phyloP scores from a whole-genome alignment of 2,888 invertebrate genomes.

The Slavum lentiscoides region DNA sequence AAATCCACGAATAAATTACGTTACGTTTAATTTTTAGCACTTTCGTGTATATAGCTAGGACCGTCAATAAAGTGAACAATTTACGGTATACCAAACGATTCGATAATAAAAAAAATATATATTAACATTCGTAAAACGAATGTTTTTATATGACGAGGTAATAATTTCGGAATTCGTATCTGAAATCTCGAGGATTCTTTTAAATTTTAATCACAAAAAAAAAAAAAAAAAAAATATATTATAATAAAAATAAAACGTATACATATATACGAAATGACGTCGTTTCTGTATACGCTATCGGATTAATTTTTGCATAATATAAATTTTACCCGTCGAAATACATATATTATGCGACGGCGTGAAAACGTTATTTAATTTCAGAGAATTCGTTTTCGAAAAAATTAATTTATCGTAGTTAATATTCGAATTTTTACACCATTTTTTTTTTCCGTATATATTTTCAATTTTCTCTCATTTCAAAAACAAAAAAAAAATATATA shows the following conservation, averaged over 20 bases:
- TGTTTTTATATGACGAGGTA: conserved; percentile 21
- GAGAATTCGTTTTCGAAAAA: no score
- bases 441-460: neutral
- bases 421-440: no score
- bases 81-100: conserved; percentile 24
- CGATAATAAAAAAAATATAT: conserved; percentile 1
- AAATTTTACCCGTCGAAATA: neutral
- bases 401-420: no score
- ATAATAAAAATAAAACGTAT: conserved; percentile 15
- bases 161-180: conserved; percentile 21
- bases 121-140: conserved; percentile 32
- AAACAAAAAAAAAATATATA: neutral
- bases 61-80: conserved; percentile 31
- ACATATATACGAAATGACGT: neutral
- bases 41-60: neutral
- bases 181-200: conserved; percentile 15
- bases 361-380: neutral
- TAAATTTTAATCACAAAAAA: conserved; percentile 27
- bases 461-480: neutral
- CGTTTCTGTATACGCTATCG: neutral
- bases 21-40: neutral
- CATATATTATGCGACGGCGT: neutral
- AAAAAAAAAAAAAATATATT: conserved; percentile 8
- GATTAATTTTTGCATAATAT: neutral
- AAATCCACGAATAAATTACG: conserved; percentile 3